phyloP scores from a whole-genome alignment of 30 jellyfish, hydroid and myxozoan species.

The Aurelia aurita complex sp. Pacific region DNA sequence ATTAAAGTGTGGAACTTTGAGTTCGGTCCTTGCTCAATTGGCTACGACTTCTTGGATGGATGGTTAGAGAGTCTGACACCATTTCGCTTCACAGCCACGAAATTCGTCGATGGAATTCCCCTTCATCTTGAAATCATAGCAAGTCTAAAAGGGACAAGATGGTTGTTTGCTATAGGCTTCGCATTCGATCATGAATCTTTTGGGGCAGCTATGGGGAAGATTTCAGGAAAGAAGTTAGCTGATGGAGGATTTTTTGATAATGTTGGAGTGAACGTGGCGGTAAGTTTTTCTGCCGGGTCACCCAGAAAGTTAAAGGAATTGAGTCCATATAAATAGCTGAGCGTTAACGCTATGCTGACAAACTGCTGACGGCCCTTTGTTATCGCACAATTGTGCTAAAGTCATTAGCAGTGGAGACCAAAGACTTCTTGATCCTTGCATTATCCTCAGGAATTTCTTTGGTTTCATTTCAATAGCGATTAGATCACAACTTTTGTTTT shows the following conservation, averaged over 20 bases:
- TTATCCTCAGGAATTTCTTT: too few relatives aligned
- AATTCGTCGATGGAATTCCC: conserved; percentile 78
- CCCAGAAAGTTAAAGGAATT: too few relatives aligned
- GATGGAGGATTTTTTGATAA: conserved; percentile 91
- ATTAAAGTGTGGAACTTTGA: conserved; percentile 89
- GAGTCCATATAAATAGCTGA: too few relatives aligned
- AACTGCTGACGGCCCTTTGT: too few relatives aligned
- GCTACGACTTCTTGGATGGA: conserved; percentile 74
- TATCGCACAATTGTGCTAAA: too few relatives aligned
- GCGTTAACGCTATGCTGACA: too few relatives aligned
- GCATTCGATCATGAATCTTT: conserved; percentile 89
- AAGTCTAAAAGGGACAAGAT: conserved; percentile 44
- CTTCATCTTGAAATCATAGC: conserved; percentile 84
- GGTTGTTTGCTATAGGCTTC: conserved; percentile 87
- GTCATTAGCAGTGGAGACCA: too few relatives aligned
- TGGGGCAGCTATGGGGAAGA: conserved; percentile 87
- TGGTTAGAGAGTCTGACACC: conserved; percentile 83
- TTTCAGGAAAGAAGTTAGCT: conserved; percentile 61
- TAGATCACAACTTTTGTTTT: too few relatives aligned
- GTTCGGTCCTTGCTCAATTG: conserved; percentile 81
- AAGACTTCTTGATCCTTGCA: too few relatives aligned
- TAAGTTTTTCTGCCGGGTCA: not conserved
- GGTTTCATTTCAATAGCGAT: too few relatives aligned
- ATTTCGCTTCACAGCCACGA: conserved; percentile 85
- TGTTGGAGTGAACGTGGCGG: conserved; percentile 85